Base-by-base conservation (phyloP, 2,888 invertebrate species). In the Biston betularia region DNA sequence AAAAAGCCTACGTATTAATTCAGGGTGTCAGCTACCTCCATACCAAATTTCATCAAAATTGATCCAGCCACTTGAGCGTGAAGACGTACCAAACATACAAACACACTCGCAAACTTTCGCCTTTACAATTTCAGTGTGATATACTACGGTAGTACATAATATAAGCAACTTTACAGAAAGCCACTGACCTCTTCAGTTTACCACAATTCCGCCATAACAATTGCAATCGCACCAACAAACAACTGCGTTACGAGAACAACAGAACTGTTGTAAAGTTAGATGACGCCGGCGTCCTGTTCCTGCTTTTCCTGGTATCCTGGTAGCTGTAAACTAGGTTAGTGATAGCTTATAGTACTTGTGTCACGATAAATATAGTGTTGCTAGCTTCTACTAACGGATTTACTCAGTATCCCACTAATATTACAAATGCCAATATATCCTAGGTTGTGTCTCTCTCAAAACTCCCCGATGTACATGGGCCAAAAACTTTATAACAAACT, bases 231-330 rank as follows among this genome's bases (percentile, higher is more conserved):
- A 68, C 63, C 67, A 68, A 63, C 67, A 63, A 68, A 68, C 69
- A 65, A 63, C 71, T 76, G 76, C 75, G 73, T 65, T 72, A 75
- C 74, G 70, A 75, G 72, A 72, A 66, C 62, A 63, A 67, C 71
- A 69, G 69, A 74, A 77, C 78, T 74, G 74, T 75, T 75, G 77
- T 72, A 70, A 71, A 86, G 84, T 86, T 85, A 76, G 81, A 79
- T 65, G 69, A 56, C 65, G 67, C 61, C 44, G 50, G 68, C 78
- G 84, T 89, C 89, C 89, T 86, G 85, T 83, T 85, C 84, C 86
- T 86, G 84, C 65, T 80, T 79, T 88, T 90, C 90, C 90, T 86
- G 88, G 75, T 76, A 72, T 75, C 79, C 77, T 77, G 74, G 76
- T 78, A 70, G 78, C 79, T 81, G 81, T 63, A 68, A 80, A 82